Evolutionary conservation across 2,888 invertebrate species (phyloP).

Genomic region (Trilocha varians): DNA sequence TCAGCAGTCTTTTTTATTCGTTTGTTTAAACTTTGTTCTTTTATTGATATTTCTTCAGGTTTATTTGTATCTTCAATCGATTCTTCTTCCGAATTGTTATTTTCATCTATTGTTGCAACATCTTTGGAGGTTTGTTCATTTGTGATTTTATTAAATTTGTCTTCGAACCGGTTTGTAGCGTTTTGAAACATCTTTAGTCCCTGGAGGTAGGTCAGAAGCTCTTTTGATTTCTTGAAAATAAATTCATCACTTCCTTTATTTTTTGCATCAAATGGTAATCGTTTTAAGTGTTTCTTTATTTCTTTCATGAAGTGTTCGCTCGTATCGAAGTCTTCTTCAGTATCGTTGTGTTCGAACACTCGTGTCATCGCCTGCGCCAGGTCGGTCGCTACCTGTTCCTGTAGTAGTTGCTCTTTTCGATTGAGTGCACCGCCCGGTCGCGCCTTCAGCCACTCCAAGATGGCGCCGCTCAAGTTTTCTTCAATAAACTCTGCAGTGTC

Average conservation of each 20-base stretch:
- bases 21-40: no score
- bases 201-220: conserved; percentile 19
- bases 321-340: conserved; percentile 5
- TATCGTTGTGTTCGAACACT: conserved; percentile 9
- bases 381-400: conserved; percentile 14
- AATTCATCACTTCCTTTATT: conserved; percentile 10
- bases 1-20: conserved; percentile 18
- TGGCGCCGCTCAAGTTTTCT: conserved; percentile 19
- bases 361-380: conserved; percentile 15
- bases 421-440: conserved; percentile 12
- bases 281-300: conserved; percentile 17
- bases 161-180: conserved; percentile 4
- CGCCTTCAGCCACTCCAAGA: conserved; percentile 21
- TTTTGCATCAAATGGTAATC: conserved; percentile 14
- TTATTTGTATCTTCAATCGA: background rate
- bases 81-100: background rate
- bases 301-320: conserved; percentile 14
- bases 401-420: conserved; percentile 10
- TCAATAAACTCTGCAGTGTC: conserved; percentile 15
- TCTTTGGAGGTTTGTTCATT: background rate
- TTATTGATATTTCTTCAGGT: no score
- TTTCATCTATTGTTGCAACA: background rate
- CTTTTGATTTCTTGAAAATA: conserved; percentile 10
- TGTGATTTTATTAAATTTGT: background rate
- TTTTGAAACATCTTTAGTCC: conserved; percentile 17